These are phyloP conservation scores for Eclectus roratus DNA, from an alignment of 2,113 vertebrate genomes.

Conservation along the genomic window DNA sequence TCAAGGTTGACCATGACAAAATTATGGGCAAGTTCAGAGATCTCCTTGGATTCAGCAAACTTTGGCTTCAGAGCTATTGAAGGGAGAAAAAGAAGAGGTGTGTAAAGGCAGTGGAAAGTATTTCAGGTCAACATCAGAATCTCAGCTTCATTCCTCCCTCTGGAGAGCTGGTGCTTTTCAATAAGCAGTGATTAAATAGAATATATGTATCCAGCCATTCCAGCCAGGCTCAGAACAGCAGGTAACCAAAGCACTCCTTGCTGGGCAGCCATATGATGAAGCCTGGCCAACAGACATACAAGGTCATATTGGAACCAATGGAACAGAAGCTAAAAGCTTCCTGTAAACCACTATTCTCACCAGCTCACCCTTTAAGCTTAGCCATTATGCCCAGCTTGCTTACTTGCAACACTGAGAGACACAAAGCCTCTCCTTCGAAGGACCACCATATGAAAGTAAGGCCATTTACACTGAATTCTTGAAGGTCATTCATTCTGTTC, in stretches of 20 bases:
- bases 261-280: neutral
- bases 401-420: neutral
- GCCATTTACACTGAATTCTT: neutral
- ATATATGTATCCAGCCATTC: neutral
- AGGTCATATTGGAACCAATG: neutral
- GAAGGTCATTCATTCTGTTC: neutral
- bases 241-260: neutral
- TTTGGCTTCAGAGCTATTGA: slow-evolving; percentile 92
- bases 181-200: neutral
- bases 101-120: neutral
- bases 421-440: neutral
- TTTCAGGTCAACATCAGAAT: neutral
- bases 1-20: slow-evolving; percentile 98
- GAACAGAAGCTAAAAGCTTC: neutral
- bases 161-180: neutral
- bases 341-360: neutral
- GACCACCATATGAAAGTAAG: neutral
- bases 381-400: neutral
- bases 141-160: neutral
- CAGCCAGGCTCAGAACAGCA: neutral
- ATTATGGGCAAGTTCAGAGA: slow-evolving; percentile 96
- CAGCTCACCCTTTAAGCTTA: neutral
- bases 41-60: slow-evolving; percentile 96
- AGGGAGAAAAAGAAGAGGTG: neutral
- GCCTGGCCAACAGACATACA: neutral